Percentiles rank a stretch among this genome's conserved stretches.
Conservation (phyloP, 2,797 vertebrate species). For the Tenualosa ilisha region DNA sequence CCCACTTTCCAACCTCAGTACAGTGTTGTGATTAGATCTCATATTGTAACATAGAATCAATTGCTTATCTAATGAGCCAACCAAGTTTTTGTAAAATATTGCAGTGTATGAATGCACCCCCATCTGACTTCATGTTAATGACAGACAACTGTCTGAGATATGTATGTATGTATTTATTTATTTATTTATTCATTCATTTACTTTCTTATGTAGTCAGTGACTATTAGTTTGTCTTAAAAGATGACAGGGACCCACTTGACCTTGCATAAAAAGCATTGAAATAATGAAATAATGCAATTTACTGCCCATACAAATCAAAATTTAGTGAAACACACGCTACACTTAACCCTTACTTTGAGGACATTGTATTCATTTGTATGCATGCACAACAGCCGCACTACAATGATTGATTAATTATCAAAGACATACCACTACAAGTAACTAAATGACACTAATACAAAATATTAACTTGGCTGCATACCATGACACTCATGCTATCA, state of each 20-base stretch:
- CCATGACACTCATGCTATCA: not conserved
- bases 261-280: no score
- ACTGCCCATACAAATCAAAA: not conserved
- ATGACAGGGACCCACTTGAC: not conserved
- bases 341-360: not conserved
- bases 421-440: not conserved
- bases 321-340: not conserved
- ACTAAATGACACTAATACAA: constrained; percentile 7
- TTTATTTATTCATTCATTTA: no score
- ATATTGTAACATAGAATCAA: no score
- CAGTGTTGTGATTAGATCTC: no score
- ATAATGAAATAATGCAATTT: not conserved
- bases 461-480: not conserved
- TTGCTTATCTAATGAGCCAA: no score
- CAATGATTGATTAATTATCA: not conserved
- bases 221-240: not conserved
- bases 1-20: not conserved
- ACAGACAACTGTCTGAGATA: no score
- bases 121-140: no score
- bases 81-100: no score
- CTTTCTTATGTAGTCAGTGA: no score
- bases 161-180: no score
- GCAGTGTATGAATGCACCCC: no score
- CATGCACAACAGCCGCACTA: not conserved
- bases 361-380: not conserved